Evolutionary conservation across 2,113 vertebrate species (phyloP).

Genomic region (Barbus barbus): DNA sequence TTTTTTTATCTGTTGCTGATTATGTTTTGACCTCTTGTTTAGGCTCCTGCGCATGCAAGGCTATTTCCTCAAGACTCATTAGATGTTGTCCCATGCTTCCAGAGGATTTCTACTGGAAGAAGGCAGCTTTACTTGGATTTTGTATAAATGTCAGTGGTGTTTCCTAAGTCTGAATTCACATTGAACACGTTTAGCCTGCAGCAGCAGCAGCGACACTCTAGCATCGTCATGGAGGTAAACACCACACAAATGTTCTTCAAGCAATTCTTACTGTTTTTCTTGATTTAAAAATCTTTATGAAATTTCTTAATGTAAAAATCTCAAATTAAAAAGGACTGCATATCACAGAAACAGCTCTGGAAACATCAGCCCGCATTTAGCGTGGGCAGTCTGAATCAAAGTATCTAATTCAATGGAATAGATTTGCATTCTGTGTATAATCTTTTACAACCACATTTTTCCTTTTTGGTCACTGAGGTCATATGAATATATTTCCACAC

Average conservation of each 20-base stretch:
- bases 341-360: background rate
- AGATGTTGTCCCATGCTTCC: background rate
- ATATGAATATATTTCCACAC: conserved; percentile 1
- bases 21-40: conserved; percentile 53
- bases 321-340: background rate
- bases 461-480: conserved; percentile 46
- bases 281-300: background rate
- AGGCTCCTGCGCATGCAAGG: conserved; percentile 51
- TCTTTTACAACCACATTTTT: background rate
- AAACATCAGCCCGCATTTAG: background rate
- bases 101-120: background rate
- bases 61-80: conserved; percentile 59
- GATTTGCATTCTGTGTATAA: background rate
- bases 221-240: background rate
- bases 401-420: conserved; percentile 10
- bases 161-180: background rate
- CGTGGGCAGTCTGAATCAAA: background rate
- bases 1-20: conserved; percentile 49
- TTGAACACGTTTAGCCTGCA: background rate
- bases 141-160: background rate
- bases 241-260: too few relatives aligned
- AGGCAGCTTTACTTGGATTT: background rate
- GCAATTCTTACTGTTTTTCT: too few relatives aligned
- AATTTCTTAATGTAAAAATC: background rate
- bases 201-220: background rate